A percentile compares a stretch with the other conserved stretches of the same genome.
Evolutionary conservation across 2,797 vertebrate species (phyloP).

Genomic region (Garrulus glandarius): DNA sequence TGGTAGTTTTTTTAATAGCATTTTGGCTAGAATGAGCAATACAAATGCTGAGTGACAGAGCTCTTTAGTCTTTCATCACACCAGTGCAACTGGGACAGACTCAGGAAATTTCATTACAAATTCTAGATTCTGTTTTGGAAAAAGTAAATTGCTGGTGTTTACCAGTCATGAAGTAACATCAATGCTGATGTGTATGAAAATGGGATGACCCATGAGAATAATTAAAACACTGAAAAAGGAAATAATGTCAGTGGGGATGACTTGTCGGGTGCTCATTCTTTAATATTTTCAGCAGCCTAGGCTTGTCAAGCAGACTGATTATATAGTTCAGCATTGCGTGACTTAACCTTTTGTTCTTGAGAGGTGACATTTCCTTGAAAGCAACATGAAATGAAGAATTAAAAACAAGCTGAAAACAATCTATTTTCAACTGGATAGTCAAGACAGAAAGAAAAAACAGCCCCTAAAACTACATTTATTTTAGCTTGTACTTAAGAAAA

Average conservation of each 20-base stretch:
- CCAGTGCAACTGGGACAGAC: not conserved
- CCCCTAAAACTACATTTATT: not conserved
- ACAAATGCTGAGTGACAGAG: not conserved
- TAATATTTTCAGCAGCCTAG: not conserved
- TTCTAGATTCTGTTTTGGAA: not conserved
- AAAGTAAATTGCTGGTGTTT: not conserved
- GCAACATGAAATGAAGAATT: not conserved
- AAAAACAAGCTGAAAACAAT: constrained; percentile 8
- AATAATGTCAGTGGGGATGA: not conserved
- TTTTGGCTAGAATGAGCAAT: not conserved
- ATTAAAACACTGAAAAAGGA: constrained; percentile 4
- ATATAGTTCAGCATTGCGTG: not conserved
- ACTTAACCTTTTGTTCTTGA: constrained; percentile 36
- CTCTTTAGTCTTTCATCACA: not conserved
- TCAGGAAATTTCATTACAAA: not conserved
- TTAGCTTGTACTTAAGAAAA: not conserved
- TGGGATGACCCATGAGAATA: not conserved
- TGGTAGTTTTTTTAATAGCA: not conserved
- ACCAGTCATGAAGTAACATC: not conserved
- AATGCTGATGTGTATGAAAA: not conserved
- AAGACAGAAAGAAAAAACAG: not conserved
- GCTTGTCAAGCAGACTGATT: constrained; percentile 2
- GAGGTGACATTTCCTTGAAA: constrained; percentile 52
- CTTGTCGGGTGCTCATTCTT: not conserved
- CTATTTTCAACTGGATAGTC: not conserved